Conservation (phyloP, 2,888 invertebrate species). For the Troglohyphantes excavatus region DNA sequence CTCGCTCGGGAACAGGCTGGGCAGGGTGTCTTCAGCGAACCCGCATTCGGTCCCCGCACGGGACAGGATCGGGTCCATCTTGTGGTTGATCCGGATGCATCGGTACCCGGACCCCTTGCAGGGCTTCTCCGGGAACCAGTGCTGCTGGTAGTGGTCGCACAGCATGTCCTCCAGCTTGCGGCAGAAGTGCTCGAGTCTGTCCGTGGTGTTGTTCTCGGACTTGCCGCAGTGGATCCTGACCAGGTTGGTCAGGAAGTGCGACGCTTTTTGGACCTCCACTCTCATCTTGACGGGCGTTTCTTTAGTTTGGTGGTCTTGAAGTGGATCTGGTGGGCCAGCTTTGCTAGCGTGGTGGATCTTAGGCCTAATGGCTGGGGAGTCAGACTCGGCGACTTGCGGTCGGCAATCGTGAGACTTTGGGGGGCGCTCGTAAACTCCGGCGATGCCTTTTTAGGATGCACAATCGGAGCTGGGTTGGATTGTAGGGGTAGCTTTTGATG, state of each 20-base stretch:
- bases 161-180: conserved; percentile 83
- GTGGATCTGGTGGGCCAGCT: conserved; percentile 65
- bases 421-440: too few relatives aligned
- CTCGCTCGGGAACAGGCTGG: conserved; percentile 86
- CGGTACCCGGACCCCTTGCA: conserved; percentile 88
- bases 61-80: conserved; percentile 87
- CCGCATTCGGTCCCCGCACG: conserved; percentile 87
- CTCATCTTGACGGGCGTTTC: conserved; percentile 82
- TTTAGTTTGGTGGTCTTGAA: conserved; percentile 21
- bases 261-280: conserved; percentile 84
- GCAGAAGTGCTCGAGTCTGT: conserved; percentile 84
- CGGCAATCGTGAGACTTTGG: neutral
- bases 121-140: conserved; percentile 89
- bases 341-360: conserved; percentile 35
- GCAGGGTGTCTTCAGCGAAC: conserved; percentile 85
- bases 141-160: conserved; percentile 85
- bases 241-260: conserved; percentile 84
- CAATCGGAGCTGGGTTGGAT: neutral
- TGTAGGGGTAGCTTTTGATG: too few relatives aligned
- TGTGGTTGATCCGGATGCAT: conserved; percentile 88
- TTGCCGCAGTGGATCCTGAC: conserved; percentile 81
- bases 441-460: neutral
- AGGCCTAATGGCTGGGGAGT: conserved; percentile 53
- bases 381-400: conserved; percentile 5
- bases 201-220: conserved; percentile 79